These are phyloP conservation scores for Urocitellus parryii DNA, from an alignment of 2,113 vertebrate genomes.

Conservation along the genomic window DNA sequence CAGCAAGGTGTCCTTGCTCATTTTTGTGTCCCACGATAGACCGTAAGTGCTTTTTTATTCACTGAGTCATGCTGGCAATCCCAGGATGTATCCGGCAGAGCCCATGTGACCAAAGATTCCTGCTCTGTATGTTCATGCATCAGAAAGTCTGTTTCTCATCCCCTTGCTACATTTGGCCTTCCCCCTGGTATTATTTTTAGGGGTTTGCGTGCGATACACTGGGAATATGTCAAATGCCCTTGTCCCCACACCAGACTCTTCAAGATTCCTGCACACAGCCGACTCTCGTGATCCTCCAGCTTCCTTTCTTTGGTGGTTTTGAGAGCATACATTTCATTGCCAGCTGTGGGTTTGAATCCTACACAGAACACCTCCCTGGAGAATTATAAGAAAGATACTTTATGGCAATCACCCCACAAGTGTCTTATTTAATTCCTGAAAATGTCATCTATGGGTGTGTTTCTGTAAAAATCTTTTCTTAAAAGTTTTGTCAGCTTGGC, in stretches of 20 bases:
- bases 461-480: slow-evolving; percentile 81
- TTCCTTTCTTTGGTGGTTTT: slow-evolving; percentile 56
- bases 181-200: not conserved
- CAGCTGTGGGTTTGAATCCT: slow-evolving; percentile 71
- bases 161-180: not conserved
- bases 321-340: slow-evolving; percentile 57
- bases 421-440: slow-evolving; percentile 69
- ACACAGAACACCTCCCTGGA: slow-evolving; percentile 1
- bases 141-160: accelerated
- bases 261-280: not conserved
- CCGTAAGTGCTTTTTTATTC: not conserved
- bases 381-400: slow-evolving; percentile 61
- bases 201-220: not conserved
- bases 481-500: slow-evolving; percentile 74
- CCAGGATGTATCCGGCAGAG: not conserved
- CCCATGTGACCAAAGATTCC: accelerated
- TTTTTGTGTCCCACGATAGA: not conserved
- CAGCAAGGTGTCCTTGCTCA: not conserved
- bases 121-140: accelerated
- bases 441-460: slow-evolving; percentile 74
- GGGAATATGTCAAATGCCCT: not conserved
- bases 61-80: too few relatives aligned
- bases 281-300: slow-evolving; percentile 43
- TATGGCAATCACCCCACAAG: not conserved
- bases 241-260: not conserved